These are phyloP conservation scores for Pachyseris speciosa DNA, from an alignment of 64 coral and sea anemone species.

Conservation along the genomic window DNA sequence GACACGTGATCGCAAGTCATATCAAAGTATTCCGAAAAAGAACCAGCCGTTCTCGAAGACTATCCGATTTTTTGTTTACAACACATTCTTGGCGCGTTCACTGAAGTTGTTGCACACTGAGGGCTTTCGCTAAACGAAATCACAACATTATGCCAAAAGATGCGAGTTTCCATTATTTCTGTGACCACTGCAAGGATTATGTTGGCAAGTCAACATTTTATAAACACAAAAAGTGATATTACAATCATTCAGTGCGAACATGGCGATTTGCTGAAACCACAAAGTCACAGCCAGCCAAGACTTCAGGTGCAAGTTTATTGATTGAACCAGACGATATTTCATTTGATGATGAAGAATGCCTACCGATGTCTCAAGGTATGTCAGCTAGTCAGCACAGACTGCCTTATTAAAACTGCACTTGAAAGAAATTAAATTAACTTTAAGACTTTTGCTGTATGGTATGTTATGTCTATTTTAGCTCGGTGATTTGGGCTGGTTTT, in stretches of 20 bases:
- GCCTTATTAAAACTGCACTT: too few relatives aligned
- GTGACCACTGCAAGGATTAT: constrained; percentile 1
- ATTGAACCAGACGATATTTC: neutral
- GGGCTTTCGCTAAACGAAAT: neutral
- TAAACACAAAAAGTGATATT: too few relatives aligned
- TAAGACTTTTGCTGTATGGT: too few relatives aligned
- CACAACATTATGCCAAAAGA: neutral
- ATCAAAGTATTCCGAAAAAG: too few relatives aligned
- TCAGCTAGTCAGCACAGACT: too few relatives aligned
- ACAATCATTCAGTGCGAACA: neutral
- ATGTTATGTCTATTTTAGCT: too few relatives aligned
- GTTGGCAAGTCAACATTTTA: neutral
- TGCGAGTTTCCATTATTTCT: neutral
- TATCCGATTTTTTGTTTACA: neutral
- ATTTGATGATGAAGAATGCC: too few relatives aligned
- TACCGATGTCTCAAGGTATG: neutral
- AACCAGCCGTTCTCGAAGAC: neutral
- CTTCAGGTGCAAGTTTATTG: neutral
- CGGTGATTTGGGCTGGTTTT: too few relatives aligned
- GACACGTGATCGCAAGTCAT: neutral
- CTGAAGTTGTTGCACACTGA: neutral
- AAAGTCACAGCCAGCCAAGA: neutral
- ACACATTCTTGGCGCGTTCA: too few relatives aligned
- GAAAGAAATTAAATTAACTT: too few relatives aligned
- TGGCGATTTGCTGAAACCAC: neutral